phyloP scores from a whole-genome alignment of 2,113 vertebrate species.

The Macquaria australasica region DNA sequence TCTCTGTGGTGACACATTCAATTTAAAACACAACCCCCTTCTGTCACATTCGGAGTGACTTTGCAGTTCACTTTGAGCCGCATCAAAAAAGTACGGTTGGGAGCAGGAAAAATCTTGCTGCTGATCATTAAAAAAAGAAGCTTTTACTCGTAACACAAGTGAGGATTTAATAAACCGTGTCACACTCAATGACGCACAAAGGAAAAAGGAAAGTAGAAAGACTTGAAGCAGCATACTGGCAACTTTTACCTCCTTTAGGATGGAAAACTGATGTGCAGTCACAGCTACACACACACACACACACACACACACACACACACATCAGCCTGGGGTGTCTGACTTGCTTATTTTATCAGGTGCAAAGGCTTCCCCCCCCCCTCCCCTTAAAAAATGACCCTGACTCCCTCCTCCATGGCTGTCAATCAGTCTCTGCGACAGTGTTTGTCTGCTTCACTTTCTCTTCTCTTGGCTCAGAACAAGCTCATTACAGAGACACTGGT shows the following conservation, averaged over 20 bases:
- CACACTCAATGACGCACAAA: conserved; percentile 65
- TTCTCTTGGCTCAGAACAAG: conserved; percentile 21
- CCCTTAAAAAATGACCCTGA: conserved; percentile 21
- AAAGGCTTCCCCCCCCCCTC: conserved; percentile 24
- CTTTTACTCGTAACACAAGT: conserved; percentile 30
- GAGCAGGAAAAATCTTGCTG: conserved; percentile 30
- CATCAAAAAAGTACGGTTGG: not conserved
- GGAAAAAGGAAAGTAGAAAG: conserved; percentile 33
- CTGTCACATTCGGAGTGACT: conserved; percentile 54
- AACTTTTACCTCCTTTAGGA: conserved; percentile 49
- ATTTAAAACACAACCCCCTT: conserved; percentile 52
- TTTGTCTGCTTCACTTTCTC: conserved; percentile 59
- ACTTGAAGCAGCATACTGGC: conserved; percentile 45
- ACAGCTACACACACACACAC: conserved; percentile 43
- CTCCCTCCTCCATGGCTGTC: conserved; percentile 54
- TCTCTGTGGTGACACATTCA: conserved; percentile 60
- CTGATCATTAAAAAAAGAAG: conserved; percentile 39
- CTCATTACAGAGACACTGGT: conserved; percentile 21
- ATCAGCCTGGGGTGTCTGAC: conserved; percentile 42
- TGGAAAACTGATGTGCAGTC: conserved; percentile 70
- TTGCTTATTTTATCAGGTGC: conserved; percentile 87
- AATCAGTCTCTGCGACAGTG: conserved; percentile 52
- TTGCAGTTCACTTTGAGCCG: conserved; percentile 24
- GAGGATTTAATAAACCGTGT: conserved; percentile 64
- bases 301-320: conserved; percentile 41